Base-by-base conservation (phyloP, 2,113 vertebrate genomes). In the Acinonyx jubatus region DNA sequence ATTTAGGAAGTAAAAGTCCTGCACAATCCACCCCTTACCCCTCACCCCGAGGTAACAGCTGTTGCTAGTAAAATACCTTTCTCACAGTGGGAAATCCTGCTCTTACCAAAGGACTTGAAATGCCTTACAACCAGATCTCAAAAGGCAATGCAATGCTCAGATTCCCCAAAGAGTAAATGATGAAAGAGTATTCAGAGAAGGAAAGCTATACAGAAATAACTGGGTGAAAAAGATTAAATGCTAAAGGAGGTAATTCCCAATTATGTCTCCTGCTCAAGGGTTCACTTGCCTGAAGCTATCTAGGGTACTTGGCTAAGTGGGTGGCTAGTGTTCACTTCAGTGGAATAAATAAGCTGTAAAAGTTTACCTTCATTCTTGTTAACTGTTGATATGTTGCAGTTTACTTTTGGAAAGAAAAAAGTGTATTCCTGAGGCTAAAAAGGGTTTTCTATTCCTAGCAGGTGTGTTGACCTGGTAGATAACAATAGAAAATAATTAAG, bases 141-240 rank as follows among this genome's bases (percentile, higher is more conserved):
- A 82, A 95, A 91, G 41, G 25, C 33, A 68, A 78, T 0, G 31
- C 73, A 96, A 73, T 71, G 29, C 31, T 94, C 7, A 81, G 65
- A 31, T 68, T 76, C 65, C 91, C 78, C 89, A n/a, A 92, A 69
- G 69, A 84, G 27, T 66, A 76, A 65, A 69, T 76, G 69, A 27
- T 68, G 71, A 91, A 95, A 68, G 78, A 82, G 63, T 92, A 41
- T 63, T 91, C 57, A 85, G 36, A 80, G n/a, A 65, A 95, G 23
- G 66, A 82, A 82, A 71, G 1, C 11, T n/a, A 7, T 65, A 55
- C 19, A 78, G 79, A 87, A 95, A 93, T 71, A 86, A 68, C 29
- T 50, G 55, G 19, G 19, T 18, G 19, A 80, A 76, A 88, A 63
- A 94, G 48, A 78, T 81, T 38, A 74, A 89, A 87, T 55, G 48